Base-by-base conservation (phyloP, 1,140 invertebrate genomes). In the Drosophila lowei region DNA sequence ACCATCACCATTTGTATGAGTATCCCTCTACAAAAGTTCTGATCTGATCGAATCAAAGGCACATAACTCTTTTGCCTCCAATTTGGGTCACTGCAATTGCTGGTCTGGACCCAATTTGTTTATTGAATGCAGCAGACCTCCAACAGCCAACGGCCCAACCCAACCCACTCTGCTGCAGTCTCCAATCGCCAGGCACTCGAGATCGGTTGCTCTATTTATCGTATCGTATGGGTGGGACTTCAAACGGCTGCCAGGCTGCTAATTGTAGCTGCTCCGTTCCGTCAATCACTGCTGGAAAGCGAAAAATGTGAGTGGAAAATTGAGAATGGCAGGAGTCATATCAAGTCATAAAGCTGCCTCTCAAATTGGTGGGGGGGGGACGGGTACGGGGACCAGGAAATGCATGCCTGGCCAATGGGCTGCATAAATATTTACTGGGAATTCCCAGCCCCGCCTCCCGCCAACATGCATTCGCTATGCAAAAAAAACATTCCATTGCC, bases 1-100 rank as follows among this genome's bases (percentile, higher is more conserved):
- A 25, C 2, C 4, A 16, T 54, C 5, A 50, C 42, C 25, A 55
- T 34, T 23, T 28, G 44, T 34, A 47, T 15, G 30, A 21, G 21
- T 15, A 50, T 42, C 11, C 56, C 30, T 67, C 23, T 5, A 38
- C 34, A 38, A 38, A 38, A 38, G 34, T 38, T 38, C 34, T 38
- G 34, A 38, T 68, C 50, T 25, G 65, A 68, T 68, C 50, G 63
- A 67, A 68, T 68, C 65, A 68, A 48, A 67, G 50, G 50, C 49
- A 43, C 63, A 68, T 68, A 67, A 68, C 48, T 75, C 54, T 41
- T 49, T 60, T 43, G 13, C 21, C 42, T 38, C 25, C 59, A 71
- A 85, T 65, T 54, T 79, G 75, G 79, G 77, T 79, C 81, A 74
- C 34, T 41, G 50, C 64, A 85, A 85, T 88, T 86, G 65, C 58